Conservation (phyloP, 2,113 vertebrate genomes). For the Nothobranchius kuhntae region DNA sequence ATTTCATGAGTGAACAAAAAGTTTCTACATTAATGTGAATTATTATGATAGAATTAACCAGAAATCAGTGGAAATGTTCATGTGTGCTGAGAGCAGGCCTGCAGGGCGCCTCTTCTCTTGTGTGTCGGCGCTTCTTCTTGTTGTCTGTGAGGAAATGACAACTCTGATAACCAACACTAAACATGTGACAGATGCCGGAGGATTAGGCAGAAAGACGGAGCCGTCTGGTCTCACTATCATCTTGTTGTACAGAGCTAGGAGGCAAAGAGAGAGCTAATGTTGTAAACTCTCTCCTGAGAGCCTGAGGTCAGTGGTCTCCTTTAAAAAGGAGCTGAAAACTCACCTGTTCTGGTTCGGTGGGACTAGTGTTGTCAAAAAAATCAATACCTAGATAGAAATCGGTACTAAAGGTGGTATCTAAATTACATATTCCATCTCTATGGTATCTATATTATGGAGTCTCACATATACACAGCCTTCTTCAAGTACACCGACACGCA, state of each 20-base stretch:
- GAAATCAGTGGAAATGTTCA: no score
- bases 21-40: neutral
- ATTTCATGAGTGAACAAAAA: neutral
- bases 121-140: neutral
- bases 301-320: no score
- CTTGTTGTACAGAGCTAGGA: conserved; percentile 16
- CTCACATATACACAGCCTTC: no score
- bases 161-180: conserved; percentile 13
- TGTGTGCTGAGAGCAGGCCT: neutral
- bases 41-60: neutral
- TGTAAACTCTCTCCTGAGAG: neutral
- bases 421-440: no score
- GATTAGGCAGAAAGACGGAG: neutral
- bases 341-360: no score
- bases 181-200: conserved; percentile 26
- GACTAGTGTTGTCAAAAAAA: no score
- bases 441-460: no score
- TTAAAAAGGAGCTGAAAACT: no score
- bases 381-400: no score
- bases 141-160: conserved; percentile 46
- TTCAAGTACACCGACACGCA: no score
- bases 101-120: neutral
- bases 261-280: neutral
- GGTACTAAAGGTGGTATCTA: no score
- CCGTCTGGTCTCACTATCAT: conserved; percentile 15